A percentile compares a stretch with the other conserved stretches of the same genome.
Conservation (phyloP, 2,797 vertebrate genomes). For the Megalops cyprinoides region DNA sequence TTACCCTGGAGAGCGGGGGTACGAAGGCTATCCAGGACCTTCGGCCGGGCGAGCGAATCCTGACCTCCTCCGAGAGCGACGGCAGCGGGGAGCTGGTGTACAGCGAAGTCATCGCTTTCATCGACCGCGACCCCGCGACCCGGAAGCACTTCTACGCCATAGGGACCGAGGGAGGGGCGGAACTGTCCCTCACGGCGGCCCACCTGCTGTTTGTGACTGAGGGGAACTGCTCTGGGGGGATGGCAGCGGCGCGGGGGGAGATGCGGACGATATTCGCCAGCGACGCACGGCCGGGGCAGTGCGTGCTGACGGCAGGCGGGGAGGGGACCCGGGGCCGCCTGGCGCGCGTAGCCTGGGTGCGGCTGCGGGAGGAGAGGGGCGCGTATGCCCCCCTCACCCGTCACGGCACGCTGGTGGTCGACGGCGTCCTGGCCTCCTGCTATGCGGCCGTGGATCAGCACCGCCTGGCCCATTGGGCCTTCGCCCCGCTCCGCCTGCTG, state of each 20-base stretch:
- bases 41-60: conserved; percentile 80
- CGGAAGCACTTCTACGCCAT: conserved; percentile 80
- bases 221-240: conserved; percentile 78
- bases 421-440: conserved; percentile 86
- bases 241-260: not conserved
- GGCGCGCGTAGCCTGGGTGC: conserved; percentile 72
- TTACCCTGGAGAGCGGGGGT: conserved; percentile 76
- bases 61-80: conserved; percentile 70
- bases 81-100: conserved; percentile 73
- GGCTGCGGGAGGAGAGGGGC: conserved; percentile 66
- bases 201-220: conserved; percentile 84
- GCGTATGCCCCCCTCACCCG: conserved; percentile 85
- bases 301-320: conserved; percentile 69
- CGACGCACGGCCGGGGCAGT: conserved; percentile 78
- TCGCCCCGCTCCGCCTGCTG: conserved; percentile 83
- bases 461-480: conserved; percentile 84
- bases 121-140: conserved; percentile 78
- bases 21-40: conserved; percentile 76
- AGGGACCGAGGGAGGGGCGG: conserved; percentile 74
- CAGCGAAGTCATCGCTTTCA: conserved; percentile 87
- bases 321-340: conserved; percentile 57
- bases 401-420: conserved; percentile 87
- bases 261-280: conserved; percentile 83
- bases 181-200: conserved; percentile 82
- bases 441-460: conserved; percentile 85